Conservation (phyloP, 2,113 vertebrate species). For the Smithornis capensis region DNA sequence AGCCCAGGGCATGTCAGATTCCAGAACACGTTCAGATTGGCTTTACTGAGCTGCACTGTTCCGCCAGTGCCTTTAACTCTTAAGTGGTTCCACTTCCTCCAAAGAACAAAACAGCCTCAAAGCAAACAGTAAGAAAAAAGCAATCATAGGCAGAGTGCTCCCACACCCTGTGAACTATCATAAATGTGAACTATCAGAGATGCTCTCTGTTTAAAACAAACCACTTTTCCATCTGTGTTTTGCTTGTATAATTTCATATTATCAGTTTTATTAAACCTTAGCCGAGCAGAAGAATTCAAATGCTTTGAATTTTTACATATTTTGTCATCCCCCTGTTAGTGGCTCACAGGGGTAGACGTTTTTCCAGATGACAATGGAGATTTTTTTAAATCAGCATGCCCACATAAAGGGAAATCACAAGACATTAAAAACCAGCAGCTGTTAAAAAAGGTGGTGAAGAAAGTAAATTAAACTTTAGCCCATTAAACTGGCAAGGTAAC, state of each 20-base stretch:
- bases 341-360: rapidly evolving
- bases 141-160: background rate
- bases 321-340: background rate
- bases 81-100: background rate
- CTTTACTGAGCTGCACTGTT: background rate
- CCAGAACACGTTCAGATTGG: background rate
- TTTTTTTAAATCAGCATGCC: background rate
- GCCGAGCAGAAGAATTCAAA: background rate
- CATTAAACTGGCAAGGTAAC: background rate
- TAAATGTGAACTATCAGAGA: background rate
- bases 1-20: background rate
- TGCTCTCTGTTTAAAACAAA: background rate
- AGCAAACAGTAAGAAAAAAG: background rate
- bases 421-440: background rate
- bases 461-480: background rate
- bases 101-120: background rate
- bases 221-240: background rate
- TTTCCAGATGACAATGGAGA: background rate
- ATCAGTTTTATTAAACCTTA: background rate
- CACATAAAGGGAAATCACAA: background rate
- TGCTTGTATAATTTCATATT: background rate
- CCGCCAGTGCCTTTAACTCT: background rate
- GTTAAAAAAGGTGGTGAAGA: background rate
- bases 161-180: too few species aligned
- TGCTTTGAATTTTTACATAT: background rate